A percentile compares a stretch with the other conserved stretches of the same genome.
Conservation (phyloP, 2,797 vertebrate species). For the Enteromius viviparus region DNA sequence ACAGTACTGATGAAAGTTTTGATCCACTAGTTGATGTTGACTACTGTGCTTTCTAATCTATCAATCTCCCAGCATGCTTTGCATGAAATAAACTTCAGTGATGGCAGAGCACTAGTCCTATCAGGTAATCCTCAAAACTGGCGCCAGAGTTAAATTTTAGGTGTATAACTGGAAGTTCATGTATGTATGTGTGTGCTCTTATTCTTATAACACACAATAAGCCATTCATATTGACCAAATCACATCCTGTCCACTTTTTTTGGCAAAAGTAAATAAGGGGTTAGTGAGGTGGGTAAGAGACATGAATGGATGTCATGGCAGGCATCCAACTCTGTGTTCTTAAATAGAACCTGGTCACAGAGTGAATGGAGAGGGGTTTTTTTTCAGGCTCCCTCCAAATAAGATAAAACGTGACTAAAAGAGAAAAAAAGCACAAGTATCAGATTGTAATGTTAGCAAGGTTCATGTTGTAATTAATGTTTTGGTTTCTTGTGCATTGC, state of each 20-base stretch:
- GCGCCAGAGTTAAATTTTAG: conserved; percentile 22
- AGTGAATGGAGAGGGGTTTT: conserved; percentile 14
- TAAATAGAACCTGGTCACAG: conserved; percentile 35
- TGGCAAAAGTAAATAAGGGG: conserved; percentile 42
- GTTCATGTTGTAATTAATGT: not conserved
- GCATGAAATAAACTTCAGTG: conserved; percentile 24
- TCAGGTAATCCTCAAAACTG: conserved; percentile 29
- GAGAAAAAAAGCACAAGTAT: not conserved
- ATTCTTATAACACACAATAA: conserved; percentile 59
- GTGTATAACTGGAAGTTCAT: conserved; percentile 26
- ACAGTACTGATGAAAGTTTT: too few relatives aligned
- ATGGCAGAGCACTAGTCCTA: not conserved
- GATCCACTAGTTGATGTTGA: too few relatives aligned
- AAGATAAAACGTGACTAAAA: not conserved
- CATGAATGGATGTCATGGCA: conserved; percentile 40
- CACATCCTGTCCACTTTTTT: conserved; percentile 56
- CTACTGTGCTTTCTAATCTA: not conserved
- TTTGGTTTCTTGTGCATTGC: not conserved
- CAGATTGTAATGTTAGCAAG: not conserved
- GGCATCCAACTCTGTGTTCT: conserved; percentile 31
- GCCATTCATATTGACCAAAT: conserved; percentile 62
- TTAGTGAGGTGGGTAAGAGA: conserved; percentile 43
- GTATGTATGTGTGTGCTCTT: conserved; percentile 39
- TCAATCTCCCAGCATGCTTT: conserved; percentile 31
- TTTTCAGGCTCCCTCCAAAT: not conserved